Base-by-base conservation (phyloP, 1,140 invertebrate species). In the Chionoecetes opilio region DNA sequence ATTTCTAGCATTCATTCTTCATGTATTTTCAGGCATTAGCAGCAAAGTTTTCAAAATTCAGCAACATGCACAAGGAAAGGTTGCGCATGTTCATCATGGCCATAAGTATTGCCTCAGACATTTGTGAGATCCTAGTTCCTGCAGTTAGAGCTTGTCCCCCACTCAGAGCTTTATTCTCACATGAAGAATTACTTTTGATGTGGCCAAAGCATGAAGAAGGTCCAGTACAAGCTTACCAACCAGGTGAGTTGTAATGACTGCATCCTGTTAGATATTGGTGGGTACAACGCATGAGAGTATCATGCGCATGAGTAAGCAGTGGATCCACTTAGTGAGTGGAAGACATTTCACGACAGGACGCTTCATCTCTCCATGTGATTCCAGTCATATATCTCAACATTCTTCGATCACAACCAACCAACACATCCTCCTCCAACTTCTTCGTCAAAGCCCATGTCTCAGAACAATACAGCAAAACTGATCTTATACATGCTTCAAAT, bases 171-270 rank as follows among this genome's bases (percentile, higher is more conserved):
- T 75, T 94, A 9, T 91, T 94, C 89, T 84, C 88, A 32, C 88
- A 91, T 32, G 38, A 91, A 6, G 93, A 94, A 32, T 46, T 94
- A 21, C 34, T 85, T 26, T 82, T 63, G 37, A 94, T 94, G 93
- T 94, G 93, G 93, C 93, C 93, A 46, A 63, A 94, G 29, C 63
- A 91, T 85, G 93, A 94, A 86, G 93, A 94, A 34, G 3, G n/a
- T 32, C 35, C 31, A 82, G 31, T 14, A 8, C 35, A 53, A 6
- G 35, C 31, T 14, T 34, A 37, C 11, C 53, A 75, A 34, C 2
- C 63, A 75, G 63, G 63, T 75, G 26, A 75, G n/a, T 21, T n/a
- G 21, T n/a, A 75, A 41, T 53, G 46, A 53, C 21, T 53, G 38
- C 38, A 41, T 41, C 38, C 3, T 41, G 38, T 6, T 41, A 17